These are phyloP conservation scores for Trichomycterus rosablanca DNA, from an alignment of 2,113 vertebrate species.

Conservation along the genomic window DNA sequence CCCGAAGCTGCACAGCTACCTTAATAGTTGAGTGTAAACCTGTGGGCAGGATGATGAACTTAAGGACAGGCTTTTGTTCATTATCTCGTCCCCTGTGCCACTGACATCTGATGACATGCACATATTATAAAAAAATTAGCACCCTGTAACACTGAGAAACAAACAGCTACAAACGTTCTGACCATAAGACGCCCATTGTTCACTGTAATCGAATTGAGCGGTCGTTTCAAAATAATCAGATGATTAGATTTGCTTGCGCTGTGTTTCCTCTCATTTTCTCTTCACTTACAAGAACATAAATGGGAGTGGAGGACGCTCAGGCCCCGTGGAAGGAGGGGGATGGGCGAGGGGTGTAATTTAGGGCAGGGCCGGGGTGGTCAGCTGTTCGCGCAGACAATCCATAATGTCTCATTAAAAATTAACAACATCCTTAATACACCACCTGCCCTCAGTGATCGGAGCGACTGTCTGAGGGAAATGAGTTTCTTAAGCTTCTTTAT, in stretches of 20 bases:
- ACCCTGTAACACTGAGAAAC: too few species aligned
- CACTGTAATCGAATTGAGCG: slow-evolving; percentile 1
- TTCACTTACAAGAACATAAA: slow-evolving; percentile 10
- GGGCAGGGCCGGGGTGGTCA: slow-evolving; percentile 31
- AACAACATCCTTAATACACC: slow-evolving; percentile 50
- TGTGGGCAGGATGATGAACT: too few species aligned
- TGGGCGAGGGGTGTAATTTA: slow-evolving; percentile 27
- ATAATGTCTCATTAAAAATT: slow-evolving; percentile 57
- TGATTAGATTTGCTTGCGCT: slow-evolving; percentile 8
- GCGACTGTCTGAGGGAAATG: not conserved
- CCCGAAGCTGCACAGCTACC: too few species aligned
- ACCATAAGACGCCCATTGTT: not conserved
- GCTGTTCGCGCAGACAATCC: slow-evolving; percentile 26
- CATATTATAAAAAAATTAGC: too few species aligned
- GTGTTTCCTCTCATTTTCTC: slow-evolving; percentile 22
- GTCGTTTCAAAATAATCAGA: not conserved
- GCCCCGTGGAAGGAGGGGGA: slow-evolving; percentile 29
- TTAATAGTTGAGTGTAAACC: too few species aligned
- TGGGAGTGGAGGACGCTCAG: slow-evolving; percentile 2
- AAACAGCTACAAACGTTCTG: too few species aligned
- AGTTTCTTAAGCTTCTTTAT: not conserved
- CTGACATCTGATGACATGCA: too few species aligned
- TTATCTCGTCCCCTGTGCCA: too few species aligned
- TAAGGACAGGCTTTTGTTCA: too few species aligned
- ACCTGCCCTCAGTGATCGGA: slow-evolving; percentile 41